Evolutionary conservation across 1,140 invertebrate species (phyloP).

Genomic region (Polypedilum vanderplanki): DNA sequence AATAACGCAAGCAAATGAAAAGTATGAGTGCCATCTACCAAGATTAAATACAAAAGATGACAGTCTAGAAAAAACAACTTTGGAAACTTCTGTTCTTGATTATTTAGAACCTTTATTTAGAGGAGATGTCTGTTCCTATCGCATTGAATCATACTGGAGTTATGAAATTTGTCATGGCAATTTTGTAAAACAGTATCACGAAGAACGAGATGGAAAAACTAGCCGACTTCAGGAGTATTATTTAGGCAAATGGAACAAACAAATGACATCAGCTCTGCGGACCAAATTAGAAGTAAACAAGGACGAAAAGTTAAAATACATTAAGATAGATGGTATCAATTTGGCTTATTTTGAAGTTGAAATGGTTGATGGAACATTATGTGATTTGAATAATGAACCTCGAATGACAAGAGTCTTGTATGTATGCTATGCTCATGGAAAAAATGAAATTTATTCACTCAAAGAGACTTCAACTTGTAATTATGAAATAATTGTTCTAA

Average conservation of each 20-base stretch:
- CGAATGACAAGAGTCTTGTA: conserved; percentile 73
- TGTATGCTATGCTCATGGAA: conserved; percentile 76
- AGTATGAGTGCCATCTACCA: conserved; percentile 70
- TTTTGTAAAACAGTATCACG: conserved; percentile 88
- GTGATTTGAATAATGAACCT: conserved; percentile 80
- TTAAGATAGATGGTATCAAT: conserved; percentile 77
- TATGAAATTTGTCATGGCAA: conserved; percentile 94
- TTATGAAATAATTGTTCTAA: conserved; percentile 85
- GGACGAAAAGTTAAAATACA: conserved; percentile 47
- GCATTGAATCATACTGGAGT: conserved; percentile 92
- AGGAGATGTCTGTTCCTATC: conserved; percentile 71
- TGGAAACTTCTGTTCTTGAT: conserved; percentile 56
- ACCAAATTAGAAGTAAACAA: conserved; percentile 47
- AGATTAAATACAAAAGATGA: conserved; percentile 53
- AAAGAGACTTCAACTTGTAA: conserved; percentile 91
- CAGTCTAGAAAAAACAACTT: conserved; percentile 38
- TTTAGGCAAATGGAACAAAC: conserved; percentile 64
- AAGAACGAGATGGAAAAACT: conserved; percentile 70
- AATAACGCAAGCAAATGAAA: conserved; percentile 59
- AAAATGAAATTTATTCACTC: conserved; percentile 85
- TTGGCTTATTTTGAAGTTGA: conserved; percentile 77
- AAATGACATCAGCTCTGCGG: conserved; percentile 51
- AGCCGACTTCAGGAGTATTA: conserved; percentile 68
- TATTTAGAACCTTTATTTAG: conserved; percentile 68
- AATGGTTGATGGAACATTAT: conserved; percentile 77